phyloP scores from a whole-genome alignment of 2,113 vertebrate species.

The Girardinichthys multiradiatus region DNA sequence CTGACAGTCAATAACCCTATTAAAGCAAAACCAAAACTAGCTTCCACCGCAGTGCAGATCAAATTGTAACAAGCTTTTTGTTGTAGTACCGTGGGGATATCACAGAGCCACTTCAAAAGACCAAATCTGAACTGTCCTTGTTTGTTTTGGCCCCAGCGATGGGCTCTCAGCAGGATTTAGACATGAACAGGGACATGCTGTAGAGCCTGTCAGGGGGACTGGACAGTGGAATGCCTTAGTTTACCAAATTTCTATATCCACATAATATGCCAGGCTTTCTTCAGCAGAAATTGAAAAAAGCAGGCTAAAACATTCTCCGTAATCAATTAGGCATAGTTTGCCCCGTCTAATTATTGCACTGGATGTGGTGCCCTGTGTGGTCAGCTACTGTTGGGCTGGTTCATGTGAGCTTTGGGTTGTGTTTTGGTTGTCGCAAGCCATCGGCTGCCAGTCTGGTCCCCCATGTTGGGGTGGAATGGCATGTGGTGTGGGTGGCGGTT shows the following conservation, averaged over 20 bases:
- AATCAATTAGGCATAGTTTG: not conserved
- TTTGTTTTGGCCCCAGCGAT: conserved; percentile 56
- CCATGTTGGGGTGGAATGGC: no score
- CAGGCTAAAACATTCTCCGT: not conserved
- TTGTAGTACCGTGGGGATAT: conserved; percentile 42
- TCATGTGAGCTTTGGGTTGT: no score
- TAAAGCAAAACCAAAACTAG: conserved; percentile 31
- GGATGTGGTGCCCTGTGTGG: no score
- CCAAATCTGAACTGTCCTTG: conserved; percentile 61
- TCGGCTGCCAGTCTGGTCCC: no score
- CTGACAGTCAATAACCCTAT: conserved; percentile 26
- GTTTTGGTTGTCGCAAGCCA: no score
- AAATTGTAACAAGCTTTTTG: conserved; percentile 42
- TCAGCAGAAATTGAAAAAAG: conserved; percentile 16
- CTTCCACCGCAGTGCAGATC: conserved; percentile 30
- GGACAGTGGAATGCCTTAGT: conserved; percentile 47
- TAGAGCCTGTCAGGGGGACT: conserved; percentile 40
- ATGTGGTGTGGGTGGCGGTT: no score
- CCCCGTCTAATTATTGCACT: no score
- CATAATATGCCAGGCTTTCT: conserved; percentile 64
- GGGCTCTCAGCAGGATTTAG: conserved; percentile 36
- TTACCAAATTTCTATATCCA: conserved; percentile 52
- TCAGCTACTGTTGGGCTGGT: no score
- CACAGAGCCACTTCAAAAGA: conserved; percentile 57
- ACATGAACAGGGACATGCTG: conserved; percentile 39